These are phyloP conservation scores for Triplophysa tibetana DNA, from an alignment of 2,113 vertebrate species.

Conservation along the genomic window DNA sequence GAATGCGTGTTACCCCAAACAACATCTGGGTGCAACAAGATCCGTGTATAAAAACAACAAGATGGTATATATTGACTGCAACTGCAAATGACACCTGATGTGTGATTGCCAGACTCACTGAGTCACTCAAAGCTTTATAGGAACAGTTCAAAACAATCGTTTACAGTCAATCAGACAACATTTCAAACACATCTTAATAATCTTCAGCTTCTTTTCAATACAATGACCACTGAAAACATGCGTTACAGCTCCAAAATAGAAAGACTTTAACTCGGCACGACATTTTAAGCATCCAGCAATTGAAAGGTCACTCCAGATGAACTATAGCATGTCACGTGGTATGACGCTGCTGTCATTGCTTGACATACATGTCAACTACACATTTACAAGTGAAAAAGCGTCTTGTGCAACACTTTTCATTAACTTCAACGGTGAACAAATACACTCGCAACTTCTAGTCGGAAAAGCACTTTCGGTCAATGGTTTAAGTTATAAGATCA, in stretches of 20 bases:
- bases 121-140: too few relatives aligned
- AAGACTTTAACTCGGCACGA: too few relatives aligned
- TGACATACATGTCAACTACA: constrained; percentile 14
- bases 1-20: constrained; percentile 3
- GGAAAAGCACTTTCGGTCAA: neutral
- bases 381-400: neutral
- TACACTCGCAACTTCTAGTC: neutral
- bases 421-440: neutral
- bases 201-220: too few relatives aligned
- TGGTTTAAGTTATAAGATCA: neutral
- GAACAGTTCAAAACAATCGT: too few relatives aligned
- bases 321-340: neutral
- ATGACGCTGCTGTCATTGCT: constrained; percentile 1
- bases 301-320: neutral
- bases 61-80: neutral
- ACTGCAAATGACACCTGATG: neutral
- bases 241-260: too few relatives aligned
- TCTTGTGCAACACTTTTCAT: neutral
- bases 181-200: too few relatives aligned
- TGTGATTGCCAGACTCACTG: neutral
- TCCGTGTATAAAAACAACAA: neutral
- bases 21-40: neutral
- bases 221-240: too few relatives aligned
- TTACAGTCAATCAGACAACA: too few relatives aligned
- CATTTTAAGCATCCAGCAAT: too few relatives aligned